phyloP scores from a whole-genome alignment of 1,140 invertebrate genomes.

The Lutraria rhynchaena region DNA sequence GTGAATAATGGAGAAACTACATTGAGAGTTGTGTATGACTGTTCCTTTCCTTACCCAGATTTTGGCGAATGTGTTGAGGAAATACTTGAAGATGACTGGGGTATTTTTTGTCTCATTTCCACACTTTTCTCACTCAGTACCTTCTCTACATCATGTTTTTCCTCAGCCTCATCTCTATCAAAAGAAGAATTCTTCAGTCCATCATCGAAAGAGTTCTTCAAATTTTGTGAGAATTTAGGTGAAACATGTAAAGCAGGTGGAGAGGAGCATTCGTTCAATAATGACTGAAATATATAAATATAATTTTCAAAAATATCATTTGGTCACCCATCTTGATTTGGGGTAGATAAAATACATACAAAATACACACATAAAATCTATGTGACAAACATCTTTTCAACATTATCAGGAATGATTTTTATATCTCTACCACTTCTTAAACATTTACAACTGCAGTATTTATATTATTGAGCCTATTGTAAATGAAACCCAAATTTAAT shows the following conservation, averaged over 20 bases:
- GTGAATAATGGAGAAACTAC: no score
- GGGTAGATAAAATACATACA: background rate
- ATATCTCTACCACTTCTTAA: background rate
- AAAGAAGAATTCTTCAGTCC: background rate
- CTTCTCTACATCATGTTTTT: no score
- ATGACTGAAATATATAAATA: background rate
- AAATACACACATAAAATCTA: background rate
- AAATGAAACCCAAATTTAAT: no score
- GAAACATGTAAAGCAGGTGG: slow-evolving; percentile 43
- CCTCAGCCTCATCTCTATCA: background rate
- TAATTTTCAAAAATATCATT: background rate
- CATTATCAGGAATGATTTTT: background rate
- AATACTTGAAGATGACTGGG: no score
- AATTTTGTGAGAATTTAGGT: slow-evolving; percentile 41
- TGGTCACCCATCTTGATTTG: background rate
- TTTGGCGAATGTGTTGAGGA: no score
- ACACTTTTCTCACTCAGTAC: no score
- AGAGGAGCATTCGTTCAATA: slow-evolving; percentile 41
- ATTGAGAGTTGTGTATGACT: no score
- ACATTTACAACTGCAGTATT: background rate
- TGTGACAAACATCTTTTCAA: no score
- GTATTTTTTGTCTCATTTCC: no score
- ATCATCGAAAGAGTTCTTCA: background rate
- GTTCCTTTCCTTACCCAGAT: no score
- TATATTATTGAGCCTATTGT: background rate